Evolutionary conservation across 2,797 vertebrate species (phyloP).

Genomic region (Characodon lateralis): DNA sequence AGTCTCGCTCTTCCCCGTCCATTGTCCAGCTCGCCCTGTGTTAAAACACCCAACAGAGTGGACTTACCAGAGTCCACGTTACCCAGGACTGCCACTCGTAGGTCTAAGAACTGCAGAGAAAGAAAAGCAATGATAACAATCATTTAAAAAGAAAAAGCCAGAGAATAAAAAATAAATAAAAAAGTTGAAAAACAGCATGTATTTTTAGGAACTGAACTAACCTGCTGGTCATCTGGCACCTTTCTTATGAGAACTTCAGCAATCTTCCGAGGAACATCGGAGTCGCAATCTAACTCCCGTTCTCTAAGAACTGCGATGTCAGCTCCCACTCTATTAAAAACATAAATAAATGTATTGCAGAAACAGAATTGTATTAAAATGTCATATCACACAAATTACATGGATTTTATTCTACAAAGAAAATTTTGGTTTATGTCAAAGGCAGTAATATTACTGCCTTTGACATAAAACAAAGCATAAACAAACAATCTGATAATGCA

Average conservation of each 20-base stretch:
- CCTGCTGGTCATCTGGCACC: slow-evolving; percentile 98
- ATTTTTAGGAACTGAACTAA: slow-evolving; percentile 51
- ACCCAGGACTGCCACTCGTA: slow-evolving; percentile 94
- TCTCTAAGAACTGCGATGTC: slow-evolving; percentile 94
- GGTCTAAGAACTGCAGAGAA: slow-evolving; percentile 85
- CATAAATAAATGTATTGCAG: background rate
- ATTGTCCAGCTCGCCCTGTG: slow-evolving; percentile 97
- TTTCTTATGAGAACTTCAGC: slow-evolving; percentile 96
- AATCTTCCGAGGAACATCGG: slow-evolving; percentile 88
- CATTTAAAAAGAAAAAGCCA: background rate
- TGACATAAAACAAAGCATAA: too few species aligned
- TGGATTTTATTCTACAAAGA: background rate
- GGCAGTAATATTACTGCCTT: background rate
- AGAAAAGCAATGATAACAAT: background rate
- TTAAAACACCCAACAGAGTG: slow-evolving; percentile 94
- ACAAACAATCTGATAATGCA: background rate
- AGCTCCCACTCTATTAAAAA: slow-evolving; percentile 88
- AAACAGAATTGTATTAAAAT: background rate
- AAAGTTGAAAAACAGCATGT: background rate
- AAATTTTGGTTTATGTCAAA: background rate
- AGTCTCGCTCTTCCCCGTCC: slow-evolving; percentile 93
- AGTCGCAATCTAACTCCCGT: slow-evolving; percentile 91
- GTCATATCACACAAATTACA: background rate
- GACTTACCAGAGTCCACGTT: slow-evolving; percentile 98
- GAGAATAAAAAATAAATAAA: background rate